Conservation (phyloP, 1,140 invertebrate species). For the Callitettix versicolor region DNA sequence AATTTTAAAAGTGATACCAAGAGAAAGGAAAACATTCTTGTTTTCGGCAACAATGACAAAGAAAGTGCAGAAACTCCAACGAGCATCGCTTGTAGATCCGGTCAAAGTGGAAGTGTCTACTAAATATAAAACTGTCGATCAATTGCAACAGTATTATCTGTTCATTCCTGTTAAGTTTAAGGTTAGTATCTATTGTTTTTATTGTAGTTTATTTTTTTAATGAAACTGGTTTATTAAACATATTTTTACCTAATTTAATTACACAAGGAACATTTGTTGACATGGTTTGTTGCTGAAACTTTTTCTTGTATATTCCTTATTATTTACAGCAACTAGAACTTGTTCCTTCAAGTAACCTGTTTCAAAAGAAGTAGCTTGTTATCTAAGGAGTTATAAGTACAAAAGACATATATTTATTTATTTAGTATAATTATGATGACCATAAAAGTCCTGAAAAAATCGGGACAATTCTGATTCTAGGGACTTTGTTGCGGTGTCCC, state of each 20-base stretch:
- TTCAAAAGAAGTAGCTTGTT: too few relatives aligned
- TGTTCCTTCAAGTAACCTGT: too few relatives aligned
- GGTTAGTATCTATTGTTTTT: constrained; percentile 36
- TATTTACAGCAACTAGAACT: too few relatives aligned
- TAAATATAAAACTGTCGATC: constrained; percentile 97
- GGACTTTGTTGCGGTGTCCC: too few relatives aligned
- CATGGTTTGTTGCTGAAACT: background rate
- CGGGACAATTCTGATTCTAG: too few relatives aligned
- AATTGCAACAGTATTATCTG: constrained; percentile 88
- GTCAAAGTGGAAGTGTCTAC: constrained; percentile 92
- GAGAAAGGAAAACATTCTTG: constrained; percentile 75
- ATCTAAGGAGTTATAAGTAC: too few relatives aligned
- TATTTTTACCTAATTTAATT: background rate
- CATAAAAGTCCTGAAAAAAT: too few relatives aligned
- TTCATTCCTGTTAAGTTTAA: constrained; percentile 96
- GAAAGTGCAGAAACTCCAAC: constrained; percentile 92
- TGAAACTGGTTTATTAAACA: background rate
- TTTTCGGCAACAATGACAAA: constrained; percentile 99
- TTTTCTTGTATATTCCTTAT: too few relatives aligned
- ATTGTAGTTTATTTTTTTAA: background rate
- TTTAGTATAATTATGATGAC: too few relatives aligned
- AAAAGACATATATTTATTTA: too few relatives aligned
- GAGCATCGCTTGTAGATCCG: constrained; percentile 85
- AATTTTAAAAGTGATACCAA: constrained; percentile 82
- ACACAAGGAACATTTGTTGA: background rate